Base-by-base conservation (phyloP, 2,888 invertebrate genomes). In the Teinopalpus imperialis region DNA sequence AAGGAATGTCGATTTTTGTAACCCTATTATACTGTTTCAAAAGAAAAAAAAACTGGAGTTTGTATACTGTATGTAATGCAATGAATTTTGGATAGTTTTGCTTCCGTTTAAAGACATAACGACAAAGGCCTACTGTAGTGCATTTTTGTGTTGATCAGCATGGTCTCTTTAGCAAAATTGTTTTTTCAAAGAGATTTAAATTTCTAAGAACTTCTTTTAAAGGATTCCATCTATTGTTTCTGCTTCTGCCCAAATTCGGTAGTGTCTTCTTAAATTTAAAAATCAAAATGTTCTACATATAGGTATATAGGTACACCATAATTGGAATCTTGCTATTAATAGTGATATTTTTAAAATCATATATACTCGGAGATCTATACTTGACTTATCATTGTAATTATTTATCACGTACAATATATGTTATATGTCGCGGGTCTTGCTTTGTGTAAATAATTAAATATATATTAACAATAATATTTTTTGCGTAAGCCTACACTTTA, bases 41-140 rank as follows among this genome's bases (percentile, higher is more conserved):
- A 66, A 71, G 79, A 74, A 77, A 81, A 81, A 77, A 85, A 85
- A 77, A n/a, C n/a, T 73, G 70, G 44, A 67, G 72, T 39, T 45
- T 45, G 18, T 74, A 77, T 73, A 72, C 63, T 63, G 61, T 56
- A 44, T 63, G 61, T 56, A 44, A 54, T 63, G 79, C 79, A 81
- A 81, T 73, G 66, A 62, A 59, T 59, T 69, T 63, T 62, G 61
- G 65, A 68, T 69, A 56, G 53, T 68, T 70, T 72, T 74, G 75
- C 77, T 81, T 83, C 76, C 74, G 75, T 68, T 54, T 66, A 76
- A 69, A 66, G 53, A 66, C 63, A 80, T 80, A 77, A 81, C 75
- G 72, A 74, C 63, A 59, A 57, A 61, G 64, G 69, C 64, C 76
- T 78, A 71, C 78, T 72, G 74, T 61, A 54, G 48, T 54, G 63